Base-by-base conservation (phyloP, 2,888 invertebrate genomes). In the Galerucella pusilla region DNA sequence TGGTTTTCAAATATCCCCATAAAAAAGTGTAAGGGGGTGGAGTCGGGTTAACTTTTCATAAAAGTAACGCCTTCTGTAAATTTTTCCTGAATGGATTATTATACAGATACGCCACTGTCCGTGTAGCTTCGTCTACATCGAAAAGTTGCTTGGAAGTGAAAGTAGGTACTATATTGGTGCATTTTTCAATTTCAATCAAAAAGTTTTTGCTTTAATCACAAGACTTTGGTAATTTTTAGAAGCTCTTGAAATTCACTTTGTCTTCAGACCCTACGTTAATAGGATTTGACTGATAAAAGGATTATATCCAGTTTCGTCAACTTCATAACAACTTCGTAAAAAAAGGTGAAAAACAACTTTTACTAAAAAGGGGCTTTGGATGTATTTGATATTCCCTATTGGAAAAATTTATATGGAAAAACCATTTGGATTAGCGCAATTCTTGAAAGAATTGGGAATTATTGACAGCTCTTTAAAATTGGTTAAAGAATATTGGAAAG, bases 181-280 rank as follows among this genome's bases (percentile, higher is more conserved):
- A 80, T 78, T 80, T 80, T 80, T 79, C 80, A 78, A 71, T 82
- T 77, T 78, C 81, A 84, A 83, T 83, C 83, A 82, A 82, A 84
- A 83, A 81, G 80, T 83, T 84, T 80, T 79, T 82, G 80, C 83
- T 84, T 84, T 83, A 84, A 84, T 84, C 83, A 81, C 64, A 68
- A 73, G 79, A 79, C 79, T 81, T 76, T 74, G 68, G 80, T 82
- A 83, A 83, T 82, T 84, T 84, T 83, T 81, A 81, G 81, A 82
- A 81, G 82, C 83, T 83, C 82, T 83, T 81, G 82, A 83, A 83
- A 83, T 83, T 82, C 82, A 83, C 83, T 84, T 83, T 83, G 81
- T 81, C 77, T 79, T 77, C 73, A 77, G 80, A 76, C 77, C 67
- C 57, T 64, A 66, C 59, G 66, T 66, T 82, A 81, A 82, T 82